Evolutionary conservation across 2,113 vertebrate genomes (phyloP).

Genomic region (Hippocampus guttulatus): DNA sequence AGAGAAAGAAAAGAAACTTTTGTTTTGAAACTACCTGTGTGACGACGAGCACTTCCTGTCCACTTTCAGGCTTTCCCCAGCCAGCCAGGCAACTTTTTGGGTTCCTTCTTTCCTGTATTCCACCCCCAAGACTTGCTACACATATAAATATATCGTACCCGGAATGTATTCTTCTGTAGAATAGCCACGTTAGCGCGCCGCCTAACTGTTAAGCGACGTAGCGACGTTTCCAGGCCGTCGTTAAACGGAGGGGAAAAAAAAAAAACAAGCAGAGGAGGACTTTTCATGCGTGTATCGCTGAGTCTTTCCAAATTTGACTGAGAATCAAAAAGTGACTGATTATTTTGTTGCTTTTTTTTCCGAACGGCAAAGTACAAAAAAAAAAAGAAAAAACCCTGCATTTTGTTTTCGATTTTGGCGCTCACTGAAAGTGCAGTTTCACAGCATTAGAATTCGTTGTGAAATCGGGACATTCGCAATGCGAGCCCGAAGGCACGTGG

Average conservation of each 20-base stretch:
- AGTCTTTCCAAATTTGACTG: not conserved
- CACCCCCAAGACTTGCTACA: not conserved
- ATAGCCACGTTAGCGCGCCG: conserved; percentile 27
- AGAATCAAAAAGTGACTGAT: not conserved
- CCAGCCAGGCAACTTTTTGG: conserved; percentile 38
- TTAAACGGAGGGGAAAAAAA: not conserved
- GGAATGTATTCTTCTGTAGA: conserved; percentile 58
- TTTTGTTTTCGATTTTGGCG: not conserved
- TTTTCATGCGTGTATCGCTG: conserved; percentile 58
- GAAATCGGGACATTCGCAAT: too few species aligned
- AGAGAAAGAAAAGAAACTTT: conserved; percentile 37
- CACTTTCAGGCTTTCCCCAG: conserved; percentile 67
- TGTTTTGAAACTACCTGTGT: conserved; percentile 60
- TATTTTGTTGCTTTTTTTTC: not conserved
- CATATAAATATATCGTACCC: conserved; percentile 29
- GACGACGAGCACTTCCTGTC: conserved; percentile 57
- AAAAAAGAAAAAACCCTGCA: too few species aligned
- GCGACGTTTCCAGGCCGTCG: not conserved
- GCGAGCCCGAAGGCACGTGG: too few species aligned
- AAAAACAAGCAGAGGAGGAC: conserved; percentile 17
- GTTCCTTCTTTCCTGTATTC: not conserved
- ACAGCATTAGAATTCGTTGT: not conserved
- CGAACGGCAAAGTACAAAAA: not conserved
- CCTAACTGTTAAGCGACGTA: conserved; percentile 38
- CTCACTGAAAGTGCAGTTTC: not conserved